Evolutionary conservation across 2,113 vertebrate genomes (phyloP), one percentile per base, ranked within the genome.

Genomic region (Mixornis gularis): DNA sequence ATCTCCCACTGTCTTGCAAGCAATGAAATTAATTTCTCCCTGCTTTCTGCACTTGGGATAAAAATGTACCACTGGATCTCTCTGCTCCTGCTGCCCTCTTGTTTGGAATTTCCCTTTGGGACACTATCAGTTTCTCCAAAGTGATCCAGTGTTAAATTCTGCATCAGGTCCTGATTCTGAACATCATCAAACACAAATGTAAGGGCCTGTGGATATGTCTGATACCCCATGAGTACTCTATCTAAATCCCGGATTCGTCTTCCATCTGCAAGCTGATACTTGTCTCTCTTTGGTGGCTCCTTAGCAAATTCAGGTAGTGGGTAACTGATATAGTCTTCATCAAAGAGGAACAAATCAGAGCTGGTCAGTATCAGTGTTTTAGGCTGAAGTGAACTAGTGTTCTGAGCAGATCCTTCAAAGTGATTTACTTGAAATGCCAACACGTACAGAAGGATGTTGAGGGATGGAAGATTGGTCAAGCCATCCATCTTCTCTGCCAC

Each of bases 41-140:
- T 97, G 97, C 98, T 98, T 97, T 99, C 99, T 1, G 99, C 98
- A 8, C 98, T 98, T 1, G 99, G 99, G 29, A 99, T 98, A n/a
- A 99, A 99, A 59, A 99, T 93, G 53, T 98, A 99, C 99, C 99
- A 99, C 95, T 99, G 99, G 49, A 99, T 98, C 96, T 99, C 99
- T 20, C 91, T 96, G 85, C 93, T 97, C 76, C 79, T 97, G 6
- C 93, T 96, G 4, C 95, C 96, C 24, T 96, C 92, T 22, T 68
- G 86, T 49, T 85, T 92, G 12, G 73, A 69, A 7, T 93, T 70
- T 89, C 85, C 76, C 60, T 90, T 89, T 5, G 34, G 70, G 24
- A 72, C 52, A n/a, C 92, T 89, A 18, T 97, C 94, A 17, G 79
- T 56, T 13, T 98, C 97, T 10, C 98, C 98, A n/a, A 99, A 99